Evolutionary conservation across 1,140 invertebrate genomes (phyloP).

Genomic region (Leptinotarsa texana): DNA sequence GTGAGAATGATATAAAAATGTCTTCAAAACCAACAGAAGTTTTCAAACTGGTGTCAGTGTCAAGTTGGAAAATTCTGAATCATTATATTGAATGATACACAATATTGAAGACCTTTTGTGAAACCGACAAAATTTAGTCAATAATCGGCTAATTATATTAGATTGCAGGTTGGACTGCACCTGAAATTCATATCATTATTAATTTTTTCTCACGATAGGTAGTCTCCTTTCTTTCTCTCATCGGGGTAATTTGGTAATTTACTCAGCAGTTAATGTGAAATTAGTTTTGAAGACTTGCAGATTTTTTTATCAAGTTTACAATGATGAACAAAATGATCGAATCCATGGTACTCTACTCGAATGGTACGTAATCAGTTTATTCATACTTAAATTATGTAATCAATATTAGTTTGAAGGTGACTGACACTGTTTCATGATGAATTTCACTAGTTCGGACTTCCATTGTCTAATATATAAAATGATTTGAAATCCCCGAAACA

Average conservation of each 20-base stretch:
- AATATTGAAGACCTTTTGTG: not conserved
- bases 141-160: not conserved
- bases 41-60: no score
- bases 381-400: no score
- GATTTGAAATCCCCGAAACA: no score
- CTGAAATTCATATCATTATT: slow-evolving; percentile 7
- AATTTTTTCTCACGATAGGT: not conserved
- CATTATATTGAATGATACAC: not conserved
- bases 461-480: no score
- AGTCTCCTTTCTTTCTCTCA: not conserved
- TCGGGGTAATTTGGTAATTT: not conserved
- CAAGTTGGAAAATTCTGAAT: not conserved
- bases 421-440: no score
- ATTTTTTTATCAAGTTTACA: not conserved
- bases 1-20: no score
- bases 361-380: no score
- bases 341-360: no score
- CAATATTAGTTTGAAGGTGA: no score
- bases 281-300: not conserved
- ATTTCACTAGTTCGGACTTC: no score
- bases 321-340: no score
- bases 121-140: not conserved
- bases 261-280: not conserved
- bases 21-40: no score
- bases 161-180: not conserved